A percentile compares a stretch with the other conserved stretches of the same genome.
phyloP scores from a whole-genome alignment of 2,113 vertebrate genomes.

The Tragelaphus buxtoni region DNA sequence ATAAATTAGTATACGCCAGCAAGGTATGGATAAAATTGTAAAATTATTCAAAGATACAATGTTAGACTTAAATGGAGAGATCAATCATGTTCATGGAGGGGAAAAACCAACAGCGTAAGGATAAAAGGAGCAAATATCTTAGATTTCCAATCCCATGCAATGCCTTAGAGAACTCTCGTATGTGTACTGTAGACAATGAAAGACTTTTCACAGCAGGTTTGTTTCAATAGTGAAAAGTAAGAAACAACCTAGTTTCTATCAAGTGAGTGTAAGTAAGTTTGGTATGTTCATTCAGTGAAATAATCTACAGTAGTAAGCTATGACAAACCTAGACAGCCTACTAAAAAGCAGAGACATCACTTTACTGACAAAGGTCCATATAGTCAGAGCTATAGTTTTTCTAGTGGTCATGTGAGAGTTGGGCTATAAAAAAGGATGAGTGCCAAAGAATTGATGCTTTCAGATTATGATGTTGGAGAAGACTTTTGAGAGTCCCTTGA shows the following conservation, averaged over 20 bases:
- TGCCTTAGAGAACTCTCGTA: background rate
- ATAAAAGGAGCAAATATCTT: background rate
- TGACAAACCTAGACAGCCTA: background rate
- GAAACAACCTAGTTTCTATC: background rate
- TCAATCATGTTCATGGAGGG: background rate
- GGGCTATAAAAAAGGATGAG: background rate
- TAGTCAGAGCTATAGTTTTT: background rate
- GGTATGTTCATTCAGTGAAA: background rate
- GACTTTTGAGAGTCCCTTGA: background rate
- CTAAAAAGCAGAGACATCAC: background rate
- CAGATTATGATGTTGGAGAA: background rate
- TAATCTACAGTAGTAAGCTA: background rate
- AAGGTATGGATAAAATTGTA: background rate
- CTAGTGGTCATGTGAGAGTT: background rate
- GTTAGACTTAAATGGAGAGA: background rate
- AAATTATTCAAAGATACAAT: conserved; percentile 13
- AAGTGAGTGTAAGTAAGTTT: background rate
- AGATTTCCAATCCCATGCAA: too few species aligned
- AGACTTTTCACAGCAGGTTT: background rate
- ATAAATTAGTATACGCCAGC: background rate
- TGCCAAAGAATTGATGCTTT: background rate
- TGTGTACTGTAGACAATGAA: fast-evolving
- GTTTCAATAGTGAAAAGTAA: background rate
- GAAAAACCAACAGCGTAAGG: background rate
- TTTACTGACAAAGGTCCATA: background rate